Conservation (phyloP, 2,797 vertebrate species). For the Lindbergichthys nudifrons region DNA sequence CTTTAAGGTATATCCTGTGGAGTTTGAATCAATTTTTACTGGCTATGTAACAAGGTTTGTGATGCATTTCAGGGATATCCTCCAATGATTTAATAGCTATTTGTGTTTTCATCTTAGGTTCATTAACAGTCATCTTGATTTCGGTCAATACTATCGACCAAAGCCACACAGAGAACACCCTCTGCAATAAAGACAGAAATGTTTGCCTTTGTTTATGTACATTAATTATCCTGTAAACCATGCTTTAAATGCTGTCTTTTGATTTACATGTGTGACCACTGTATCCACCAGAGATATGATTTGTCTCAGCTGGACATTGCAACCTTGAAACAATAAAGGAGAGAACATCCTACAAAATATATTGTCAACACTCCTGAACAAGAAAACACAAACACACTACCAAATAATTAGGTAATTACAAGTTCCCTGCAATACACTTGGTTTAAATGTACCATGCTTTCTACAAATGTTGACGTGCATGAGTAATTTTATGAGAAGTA, state of each 20-base stretch:
- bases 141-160: conserved; percentile 53
- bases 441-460: conserved; percentile 2
- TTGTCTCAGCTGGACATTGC: neutral
- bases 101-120: conserved; percentile 73
- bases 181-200: conserved; percentile 44
- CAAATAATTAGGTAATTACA: conserved; percentile 3
- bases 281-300: neutral
- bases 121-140: conserved; percentile 64
- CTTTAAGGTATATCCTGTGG: conserved; percentile 62
- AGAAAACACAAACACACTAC: neutral
- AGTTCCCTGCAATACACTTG: conserved; percentile 1
- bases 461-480: conserved; percentile 8
- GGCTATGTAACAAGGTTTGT: conserved; percentile 40
- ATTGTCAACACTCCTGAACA: neutral
- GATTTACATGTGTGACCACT: neutral
- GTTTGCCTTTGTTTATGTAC: conserved; percentile 43
- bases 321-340: neutral
- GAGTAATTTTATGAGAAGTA: conserved; percentile 30
- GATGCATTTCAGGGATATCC: conserved; percentile 57
- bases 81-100: conserved; percentile 54
- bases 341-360: too few species aligned
- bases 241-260: neutral
- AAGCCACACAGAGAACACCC: conserved; percentile 45
- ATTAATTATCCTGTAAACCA: conserved; percentile 31
- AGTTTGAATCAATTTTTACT: conserved; percentile 49